Evolutionary conservation across 2,797 vertebrate species (phyloP).

Genomic region (Mycteria americana): DNA sequence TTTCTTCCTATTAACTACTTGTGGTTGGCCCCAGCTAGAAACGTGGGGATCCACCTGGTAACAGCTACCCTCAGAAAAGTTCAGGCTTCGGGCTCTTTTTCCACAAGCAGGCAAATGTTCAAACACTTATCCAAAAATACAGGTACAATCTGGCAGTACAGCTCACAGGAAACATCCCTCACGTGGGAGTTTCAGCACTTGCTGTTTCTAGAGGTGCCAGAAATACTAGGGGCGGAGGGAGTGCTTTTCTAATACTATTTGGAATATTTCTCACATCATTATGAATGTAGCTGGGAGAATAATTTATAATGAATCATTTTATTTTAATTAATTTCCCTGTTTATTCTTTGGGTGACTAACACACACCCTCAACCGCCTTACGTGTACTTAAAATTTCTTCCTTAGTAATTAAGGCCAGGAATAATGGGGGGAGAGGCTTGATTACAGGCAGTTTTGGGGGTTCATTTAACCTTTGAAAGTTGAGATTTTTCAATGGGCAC

Average conservation of each 20-base stretch:
- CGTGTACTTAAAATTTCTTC: neutral
- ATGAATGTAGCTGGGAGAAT: constrained; percentile 26
- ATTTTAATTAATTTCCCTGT: constrained; percentile 41
- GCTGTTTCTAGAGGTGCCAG: constrained; percentile 59
- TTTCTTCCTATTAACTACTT: neutral
- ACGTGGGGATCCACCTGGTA: constrained; percentile 13
- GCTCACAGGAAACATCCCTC: constrained; percentile 58
- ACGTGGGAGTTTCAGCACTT: constrained; percentile 52
- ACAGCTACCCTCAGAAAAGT: neutral
- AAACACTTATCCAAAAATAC: constrained; percentile 20
- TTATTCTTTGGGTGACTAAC: constrained; percentile 20
- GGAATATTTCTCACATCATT: constrained; percentile 65
- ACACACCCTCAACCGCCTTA: neutral
- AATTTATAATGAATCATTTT: constrained; percentile 43
- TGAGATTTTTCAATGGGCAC: neutral
- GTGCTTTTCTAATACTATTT: constrained; percentile 41
- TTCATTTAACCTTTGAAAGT: neutral
- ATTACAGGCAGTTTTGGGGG: neutral
- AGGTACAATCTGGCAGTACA: constrained; percentile 45
- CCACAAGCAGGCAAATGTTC: constrained; percentile 21
- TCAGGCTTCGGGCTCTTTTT: constrained; percentile 8
- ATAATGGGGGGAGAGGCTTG: neutral
- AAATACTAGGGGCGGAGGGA: constrained; percentile 31
- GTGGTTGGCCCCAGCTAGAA: neutral
- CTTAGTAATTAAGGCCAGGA: neutral